Conservation (phyloP, 92 coral and sea anemone genomes). For the Plumapathes pennacea region DNA sequence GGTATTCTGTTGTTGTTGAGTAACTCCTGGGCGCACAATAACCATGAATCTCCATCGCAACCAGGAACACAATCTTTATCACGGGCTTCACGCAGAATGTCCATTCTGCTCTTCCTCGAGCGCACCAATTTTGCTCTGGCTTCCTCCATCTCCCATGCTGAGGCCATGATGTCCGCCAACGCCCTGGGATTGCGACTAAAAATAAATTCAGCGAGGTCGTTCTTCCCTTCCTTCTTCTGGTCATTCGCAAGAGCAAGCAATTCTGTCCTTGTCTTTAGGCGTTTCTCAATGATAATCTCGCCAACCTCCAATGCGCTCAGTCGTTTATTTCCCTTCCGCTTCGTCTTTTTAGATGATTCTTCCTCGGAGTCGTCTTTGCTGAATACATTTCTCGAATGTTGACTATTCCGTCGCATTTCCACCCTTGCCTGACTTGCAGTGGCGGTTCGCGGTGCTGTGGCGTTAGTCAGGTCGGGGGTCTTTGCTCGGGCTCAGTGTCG, state of each 20-base stretch:
- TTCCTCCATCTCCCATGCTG: constrained; percentile 50
- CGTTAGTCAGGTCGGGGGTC: constrained; percentile 44
- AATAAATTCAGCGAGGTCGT: constrained; percentile 49
- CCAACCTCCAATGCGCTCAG: constrained; percentile 34
- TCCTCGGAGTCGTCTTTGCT: neutral
- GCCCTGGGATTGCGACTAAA: constrained; percentile 41
- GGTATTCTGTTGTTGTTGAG: constrained; percentile 24
- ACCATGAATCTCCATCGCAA: constrained; percentile 44
- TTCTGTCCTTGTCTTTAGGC: constrained; percentile 26
- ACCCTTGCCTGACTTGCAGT: neutral
- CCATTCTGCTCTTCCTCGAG: constrained; percentile 19
- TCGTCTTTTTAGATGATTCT: no score
- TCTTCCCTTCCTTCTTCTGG: constrained; percentile 53
- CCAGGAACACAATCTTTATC: constrained; percentile 20
- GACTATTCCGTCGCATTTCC: neutral
- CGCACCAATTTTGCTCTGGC: constrained; percentile 27
- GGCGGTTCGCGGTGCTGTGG: neutral
- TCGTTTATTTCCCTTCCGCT: no score
- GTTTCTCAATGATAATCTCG: constrained; percentile 34
- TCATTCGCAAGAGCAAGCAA: constrained; percentile 50
- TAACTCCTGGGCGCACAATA: constrained; percentile 39
- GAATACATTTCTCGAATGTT: neutral
- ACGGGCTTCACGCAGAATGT: constrained; percentile 21
- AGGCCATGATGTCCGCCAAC: constrained; percentile 34
- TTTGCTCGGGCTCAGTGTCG: constrained; percentile 5